phyloP scores from a whole-genome alignment of 2,113 vertebrate genomes.

The Arvicanthis niloticus region DNA sequence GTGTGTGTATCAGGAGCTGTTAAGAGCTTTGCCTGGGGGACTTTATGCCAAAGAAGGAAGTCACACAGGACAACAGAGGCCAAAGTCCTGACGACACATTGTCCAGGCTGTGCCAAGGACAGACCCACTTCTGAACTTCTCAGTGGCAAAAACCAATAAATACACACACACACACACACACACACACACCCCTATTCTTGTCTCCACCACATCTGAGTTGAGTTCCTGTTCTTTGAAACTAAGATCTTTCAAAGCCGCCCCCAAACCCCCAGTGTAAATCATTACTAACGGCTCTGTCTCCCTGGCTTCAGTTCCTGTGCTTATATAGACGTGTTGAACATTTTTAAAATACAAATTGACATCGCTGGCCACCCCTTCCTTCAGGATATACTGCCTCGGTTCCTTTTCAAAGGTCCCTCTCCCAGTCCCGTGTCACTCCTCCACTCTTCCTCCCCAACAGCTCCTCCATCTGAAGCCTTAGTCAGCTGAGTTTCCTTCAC shows the following conservation, averaged over 20 bases:
- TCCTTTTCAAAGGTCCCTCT: constrained; percentile 15
- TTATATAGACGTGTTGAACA: constrained; percentile 63
- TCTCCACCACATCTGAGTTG: constrained; percentile 16
- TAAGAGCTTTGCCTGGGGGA: neutral
- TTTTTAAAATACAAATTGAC: constrained; percentile 67
- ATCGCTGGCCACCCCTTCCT: constrained; percentile 54
- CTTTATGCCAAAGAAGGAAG: neutral
- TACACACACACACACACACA: neutral
- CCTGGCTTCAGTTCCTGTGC: constrained; percentile 21
- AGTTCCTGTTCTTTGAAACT: constrained; percentile 60
- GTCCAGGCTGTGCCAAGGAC: neutral
- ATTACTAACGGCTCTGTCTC: constrained; percentile 58
- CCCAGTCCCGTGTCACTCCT: neutral
- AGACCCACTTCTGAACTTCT: neutral
- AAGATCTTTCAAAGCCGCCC: constrained; percentile 37
- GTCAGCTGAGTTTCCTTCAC: constrained; percentile 29
- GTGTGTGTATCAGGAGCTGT: neutral
- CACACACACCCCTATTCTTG: constrained; percentile 42
- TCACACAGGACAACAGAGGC: neutral
- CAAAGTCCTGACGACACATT: neutral
- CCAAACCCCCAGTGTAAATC: neutral
- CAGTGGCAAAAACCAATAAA: constrained; percentile 26
- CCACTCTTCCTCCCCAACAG: neutral
- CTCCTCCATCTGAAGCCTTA: neutral
- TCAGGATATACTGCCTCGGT: constrained; percentile 21